Evolutionary conservation across 2,797 vertebrate genomes (phyloP).

Genomic region (Pagetopsis macropterus): DNA sequence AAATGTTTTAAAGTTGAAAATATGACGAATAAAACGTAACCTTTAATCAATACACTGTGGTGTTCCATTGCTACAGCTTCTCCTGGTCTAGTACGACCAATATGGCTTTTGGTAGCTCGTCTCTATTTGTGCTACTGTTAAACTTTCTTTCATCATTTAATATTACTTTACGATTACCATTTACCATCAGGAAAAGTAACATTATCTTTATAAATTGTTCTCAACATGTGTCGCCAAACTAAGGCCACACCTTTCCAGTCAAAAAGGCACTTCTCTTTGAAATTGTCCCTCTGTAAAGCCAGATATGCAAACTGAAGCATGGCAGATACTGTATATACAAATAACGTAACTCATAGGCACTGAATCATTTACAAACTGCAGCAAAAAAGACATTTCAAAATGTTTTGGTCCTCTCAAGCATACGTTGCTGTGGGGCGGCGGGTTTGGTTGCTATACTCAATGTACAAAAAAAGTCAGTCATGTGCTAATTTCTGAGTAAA

Average conservation of each 20-base stretch:
- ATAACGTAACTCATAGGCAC: slow-evolving; percentile 58
- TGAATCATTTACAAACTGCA: slow-evolving; percentile 66
- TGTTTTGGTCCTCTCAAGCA: slow-evolving; percentile 71
- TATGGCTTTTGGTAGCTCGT: slow-evolving; percentile 9
- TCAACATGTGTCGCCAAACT: slow-evolving; percentile 16
- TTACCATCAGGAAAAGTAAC: slow-evolving; percentile 2
- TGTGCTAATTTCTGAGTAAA: slow-evolving; percentile 48
- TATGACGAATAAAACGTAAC: not conserved
- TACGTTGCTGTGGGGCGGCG: slow-evolving; percentile 37
- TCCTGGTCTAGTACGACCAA: not conserved
- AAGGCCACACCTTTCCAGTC: slow-evolving; percentile 59
- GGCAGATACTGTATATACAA: slow-evolving; percentile 61
- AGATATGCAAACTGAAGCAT: slow-evolving; percentile 64
- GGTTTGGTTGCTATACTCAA: slow-evolving; percentile 51
- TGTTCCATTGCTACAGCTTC: not conserved
- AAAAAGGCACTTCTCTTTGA: slow-evolving; percentile 71
- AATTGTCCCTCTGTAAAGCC: slow-evolving; percentile 37
- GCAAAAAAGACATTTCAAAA: slow-evolving; percentile 32
- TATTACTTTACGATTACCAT: not conserved
- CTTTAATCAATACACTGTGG: too few species aligned
- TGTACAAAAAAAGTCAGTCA: slow-evolving; percentile 51
- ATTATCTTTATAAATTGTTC: slow-evolving; percentile 1
- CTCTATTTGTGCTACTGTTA: slow-evolving; percentile 3
- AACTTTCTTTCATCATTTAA: not conserved
- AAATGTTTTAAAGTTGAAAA: not conserved